A percentile compares a stretch with the other conserved stretches of the same genome.
Conservation (phyloP, 2,888 invertebrate genomes). For the Balanococcus diminutus region DNA sequence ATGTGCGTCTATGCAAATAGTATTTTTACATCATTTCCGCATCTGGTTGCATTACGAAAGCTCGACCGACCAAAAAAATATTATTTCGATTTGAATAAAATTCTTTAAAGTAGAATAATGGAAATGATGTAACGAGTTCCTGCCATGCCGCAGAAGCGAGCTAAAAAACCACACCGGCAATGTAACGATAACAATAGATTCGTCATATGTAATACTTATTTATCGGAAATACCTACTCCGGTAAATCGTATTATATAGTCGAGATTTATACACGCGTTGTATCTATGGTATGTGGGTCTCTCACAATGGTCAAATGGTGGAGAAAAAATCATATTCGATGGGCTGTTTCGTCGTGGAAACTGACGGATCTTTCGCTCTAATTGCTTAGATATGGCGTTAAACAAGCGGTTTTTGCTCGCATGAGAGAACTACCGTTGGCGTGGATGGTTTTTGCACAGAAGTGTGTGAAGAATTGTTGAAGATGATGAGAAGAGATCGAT, state of each 20-base stretch:
- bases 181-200: neutral
- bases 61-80: neutral
- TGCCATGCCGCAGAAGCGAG: neutral
- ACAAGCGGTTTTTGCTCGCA: neutral
- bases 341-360: neutral
- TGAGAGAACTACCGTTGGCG: neutral
- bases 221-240: neutral
- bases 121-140: conserved; percentile 7
- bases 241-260: neutral
- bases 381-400: neutral
- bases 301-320: too few relatives aligned
- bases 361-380: neutral
- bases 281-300: too few relatives aligned
- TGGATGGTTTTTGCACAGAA: neutral
- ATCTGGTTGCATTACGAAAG: neutral
- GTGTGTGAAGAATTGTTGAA: too few relatives aligned
- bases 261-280: neutral
- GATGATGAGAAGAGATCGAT: too few relatives aligned
- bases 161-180: neutral
- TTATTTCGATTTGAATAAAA: neutral
- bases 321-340: neutral
- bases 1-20: neutral
- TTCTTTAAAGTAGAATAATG: neutral
- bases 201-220: conserved; percentile 7
- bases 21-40: conserved; percentile 13